A percentile compares a stretch with the other conserved stretches of the same genome.
Conservation (phyloP, 64 coral and sea anemone species). For the Porites australiensis region DNA sequence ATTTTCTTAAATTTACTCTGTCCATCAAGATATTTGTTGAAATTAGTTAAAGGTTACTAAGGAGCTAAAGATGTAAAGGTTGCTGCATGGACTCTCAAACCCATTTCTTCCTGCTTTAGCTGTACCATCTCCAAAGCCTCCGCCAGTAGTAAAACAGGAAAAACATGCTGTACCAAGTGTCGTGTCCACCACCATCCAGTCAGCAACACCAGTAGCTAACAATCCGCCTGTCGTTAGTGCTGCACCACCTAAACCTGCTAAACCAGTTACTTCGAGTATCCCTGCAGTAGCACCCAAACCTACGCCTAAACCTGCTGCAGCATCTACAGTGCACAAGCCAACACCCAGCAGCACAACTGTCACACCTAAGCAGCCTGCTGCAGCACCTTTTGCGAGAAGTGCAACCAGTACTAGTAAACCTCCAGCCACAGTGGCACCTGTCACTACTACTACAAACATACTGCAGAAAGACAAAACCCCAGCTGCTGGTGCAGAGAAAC, state of each 20-base stretch:
- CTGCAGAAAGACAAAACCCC: slow-evolving; percentile 25
- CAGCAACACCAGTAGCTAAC: slow-evolving; percentile 32
- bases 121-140: slow-evolving; percentile 15
- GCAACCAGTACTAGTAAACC: background rate
- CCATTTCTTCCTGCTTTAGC: slow-evolving; percentile 29
- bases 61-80: background rate
- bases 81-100: background rate
- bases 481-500: slow-evolving; percentile 16
- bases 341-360: slow-evolving; percentile 20
- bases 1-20: too few species aligned
- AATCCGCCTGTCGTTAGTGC: background rate
- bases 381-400: slow-evolving; percentile 17
- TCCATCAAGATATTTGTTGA: background rate
- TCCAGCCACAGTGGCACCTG: slow-evolving; percentile 10
- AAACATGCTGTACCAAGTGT: slow-evolving; percentile 9
- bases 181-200: slow-evolving; percentile 7
- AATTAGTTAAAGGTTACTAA: background rate
- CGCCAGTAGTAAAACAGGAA: slow-evolving; percentile 34
- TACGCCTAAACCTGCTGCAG: slow-evolving; percentile 25
- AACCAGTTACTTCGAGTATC: background rate
- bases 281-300: slow-evolving; percentile 8
- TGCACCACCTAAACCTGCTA: slow-evolving; percentile 43
- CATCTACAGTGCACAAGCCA: slow-evolving; percentile 17
- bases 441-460: background rate
- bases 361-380: slow-evolving; percentile 16